phyloP scores from a whole-genome alignment of 2,113 vertebrate species.

The Silurus asotus region DNA sequence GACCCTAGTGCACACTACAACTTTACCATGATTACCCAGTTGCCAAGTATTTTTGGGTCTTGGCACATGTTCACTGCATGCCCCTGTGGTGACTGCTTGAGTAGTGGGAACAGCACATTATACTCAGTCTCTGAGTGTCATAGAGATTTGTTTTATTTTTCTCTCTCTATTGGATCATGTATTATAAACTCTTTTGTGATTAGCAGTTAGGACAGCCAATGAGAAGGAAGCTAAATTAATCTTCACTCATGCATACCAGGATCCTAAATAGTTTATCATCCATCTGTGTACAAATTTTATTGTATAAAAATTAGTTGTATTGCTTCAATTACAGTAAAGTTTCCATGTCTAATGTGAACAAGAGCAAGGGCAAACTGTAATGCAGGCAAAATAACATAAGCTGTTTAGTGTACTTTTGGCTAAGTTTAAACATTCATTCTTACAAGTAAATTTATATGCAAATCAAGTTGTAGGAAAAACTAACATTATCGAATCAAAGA shows the following conservation, averaged over 20 bases:
- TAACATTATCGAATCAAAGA: neutral
- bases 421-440: neutral
- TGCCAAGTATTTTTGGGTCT: neutral
- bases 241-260: neutral
- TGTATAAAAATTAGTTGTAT: too few species aligned
- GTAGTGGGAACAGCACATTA: neutral
- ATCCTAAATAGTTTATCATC: neutral
- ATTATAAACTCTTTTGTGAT: neutral
- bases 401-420: neutral
- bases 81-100: neutral
- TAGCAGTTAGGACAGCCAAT: neutral
- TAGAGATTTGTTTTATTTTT: neutral
- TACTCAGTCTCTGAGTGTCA: neutral
- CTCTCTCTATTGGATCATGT: neutral
- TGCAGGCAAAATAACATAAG: neutral
- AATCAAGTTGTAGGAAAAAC: neutral
- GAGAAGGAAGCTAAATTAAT: neutral
- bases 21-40: neutral
- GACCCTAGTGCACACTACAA: neutral
- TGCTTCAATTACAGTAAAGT: too few species aligned
- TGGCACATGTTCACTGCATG: neutral
- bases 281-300: neutral
- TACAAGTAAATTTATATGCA: neutral
- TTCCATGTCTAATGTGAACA: too few species aligned
- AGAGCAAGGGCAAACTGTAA: neutral